These are phyloP conservation scores for Clarias gariepinus DNA, from an alignment of 2,113 vertebrate genomes.

Conservation along the genomic window DNA sequence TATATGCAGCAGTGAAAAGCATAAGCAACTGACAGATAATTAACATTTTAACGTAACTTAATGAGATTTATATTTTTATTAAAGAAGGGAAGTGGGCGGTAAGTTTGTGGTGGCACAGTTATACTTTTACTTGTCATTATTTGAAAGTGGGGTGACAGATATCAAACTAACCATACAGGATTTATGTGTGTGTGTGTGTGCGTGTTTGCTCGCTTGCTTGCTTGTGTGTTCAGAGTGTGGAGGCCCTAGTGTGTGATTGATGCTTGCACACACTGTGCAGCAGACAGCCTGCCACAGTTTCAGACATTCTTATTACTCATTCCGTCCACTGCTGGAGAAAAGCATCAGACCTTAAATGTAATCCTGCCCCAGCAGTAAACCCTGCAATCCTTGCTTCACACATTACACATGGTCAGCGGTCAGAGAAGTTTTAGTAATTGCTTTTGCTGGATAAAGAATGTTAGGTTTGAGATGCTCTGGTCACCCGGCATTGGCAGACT, in stretches of 20 bases:
- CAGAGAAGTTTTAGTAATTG: constrained; percentile 31
- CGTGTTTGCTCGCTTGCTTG: constrained; percentile 44
- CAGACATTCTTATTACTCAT: constrained; percentile 40
- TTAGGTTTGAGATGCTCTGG: constrained; percentile 8
- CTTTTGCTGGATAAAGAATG: background rate
- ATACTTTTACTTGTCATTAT: background rate
- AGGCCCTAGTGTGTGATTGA: constrained; percentile 51
- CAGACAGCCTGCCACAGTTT: constrained; percentile 20
- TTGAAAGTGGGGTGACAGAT: background rate
- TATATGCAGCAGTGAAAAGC: background rate
- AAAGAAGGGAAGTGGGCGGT: background rate
- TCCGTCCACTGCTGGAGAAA: constrained; percentile 18
- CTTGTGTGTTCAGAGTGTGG: constrained; percentile 49
- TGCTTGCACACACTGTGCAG: constrained; percentile 7
- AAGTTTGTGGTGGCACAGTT: background rate
- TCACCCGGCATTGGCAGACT: background rate
- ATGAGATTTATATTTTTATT: background rate
- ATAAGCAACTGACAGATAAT: background rate
- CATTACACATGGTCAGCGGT: constrained; percentile 4
- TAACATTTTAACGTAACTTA: background rate
- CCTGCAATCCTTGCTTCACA: constrained; percentile 6
- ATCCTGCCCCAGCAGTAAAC: constrained; percentile 4
- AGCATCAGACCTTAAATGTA: constrained; percentile 1
- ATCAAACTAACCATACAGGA: background rate
- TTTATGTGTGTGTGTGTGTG: constrained; percentile 45